Conservation (phyloP, 2,113 vertebrate genomes). For the Rhodinocichla rosea region DNA sequence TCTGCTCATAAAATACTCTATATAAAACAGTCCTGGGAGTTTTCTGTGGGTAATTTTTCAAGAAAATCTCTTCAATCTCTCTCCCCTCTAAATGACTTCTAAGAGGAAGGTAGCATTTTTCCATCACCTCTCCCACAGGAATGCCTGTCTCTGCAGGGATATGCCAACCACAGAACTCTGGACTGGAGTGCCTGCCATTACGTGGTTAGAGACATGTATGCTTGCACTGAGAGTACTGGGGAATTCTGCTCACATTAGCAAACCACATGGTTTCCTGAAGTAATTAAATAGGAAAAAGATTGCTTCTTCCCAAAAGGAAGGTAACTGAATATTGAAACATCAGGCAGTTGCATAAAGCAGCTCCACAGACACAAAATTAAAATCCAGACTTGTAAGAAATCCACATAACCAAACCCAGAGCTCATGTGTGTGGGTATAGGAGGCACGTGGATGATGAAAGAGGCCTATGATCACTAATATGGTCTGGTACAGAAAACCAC, state of each 20-base stretch:
- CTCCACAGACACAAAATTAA: neutral
- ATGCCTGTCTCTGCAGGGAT: neutral
- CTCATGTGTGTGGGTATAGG: neutral
- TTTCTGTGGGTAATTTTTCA: neutral
- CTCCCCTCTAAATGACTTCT: neutral
- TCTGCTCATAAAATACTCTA: neutral
- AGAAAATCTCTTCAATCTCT: neutral
- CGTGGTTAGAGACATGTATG: neutral
- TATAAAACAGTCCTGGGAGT: neutral
- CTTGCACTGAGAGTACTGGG: neutral
- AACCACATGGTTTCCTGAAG: neutral
- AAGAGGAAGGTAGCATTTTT: neutral
- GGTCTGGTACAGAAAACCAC: neutral
- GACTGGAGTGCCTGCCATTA: neutral
- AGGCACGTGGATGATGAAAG: fast-evolving
- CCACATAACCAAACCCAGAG: neutral
- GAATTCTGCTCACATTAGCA: neutral
- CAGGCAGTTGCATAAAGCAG: neutral
- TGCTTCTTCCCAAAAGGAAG: neutral
- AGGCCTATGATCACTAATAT: neutral
- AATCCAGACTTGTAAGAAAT: neutral
- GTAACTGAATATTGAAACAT: neutral
- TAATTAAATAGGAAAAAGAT: slow-evolving; percentile 30
- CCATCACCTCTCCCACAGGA: neutral
- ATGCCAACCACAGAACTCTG: neutral